Evolutionary conservation across 2,888 invertebrate species (phyloP).

Genomic region (Hemistola chrysoprasaria): DNA sequence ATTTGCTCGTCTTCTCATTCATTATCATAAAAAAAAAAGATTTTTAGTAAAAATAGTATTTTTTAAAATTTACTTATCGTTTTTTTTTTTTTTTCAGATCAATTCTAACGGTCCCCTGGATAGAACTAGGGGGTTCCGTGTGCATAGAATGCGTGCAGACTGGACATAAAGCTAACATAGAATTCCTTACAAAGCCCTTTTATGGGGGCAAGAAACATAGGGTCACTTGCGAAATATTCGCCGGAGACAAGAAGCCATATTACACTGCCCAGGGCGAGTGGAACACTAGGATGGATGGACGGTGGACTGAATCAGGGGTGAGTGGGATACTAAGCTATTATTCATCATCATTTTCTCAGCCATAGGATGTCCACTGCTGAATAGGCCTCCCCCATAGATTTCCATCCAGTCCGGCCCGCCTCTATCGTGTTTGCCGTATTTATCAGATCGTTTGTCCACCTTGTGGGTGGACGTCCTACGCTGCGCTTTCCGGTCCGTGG

Average conservation of each 20-base stretch:
- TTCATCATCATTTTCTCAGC: not conserved
- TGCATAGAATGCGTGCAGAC: conserved; percentile 96
- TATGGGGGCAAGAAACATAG: conserved; percentile 98
- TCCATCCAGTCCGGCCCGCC: no score
- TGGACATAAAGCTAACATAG: conserved; percentile 95
- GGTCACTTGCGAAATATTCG: conserved; percentile 90
- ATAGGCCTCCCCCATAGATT: no score
- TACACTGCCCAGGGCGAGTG: conserved; percentile 96
- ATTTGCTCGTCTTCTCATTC: no score
- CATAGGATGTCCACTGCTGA: no score
- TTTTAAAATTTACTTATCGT: not conserved
- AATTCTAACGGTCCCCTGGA: conserved; percentile 98
- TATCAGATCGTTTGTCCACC: no score
- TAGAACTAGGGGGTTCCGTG: conserved; percentile 97
- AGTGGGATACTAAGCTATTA: conserved; percentile 27
- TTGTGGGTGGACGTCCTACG: no score
- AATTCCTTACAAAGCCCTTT: conserved; percentile 98
- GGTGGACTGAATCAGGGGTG: conserved; percentile 89
- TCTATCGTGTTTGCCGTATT: no score
- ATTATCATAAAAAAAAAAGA: no score
- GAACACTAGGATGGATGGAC: conserved; percentile 97
- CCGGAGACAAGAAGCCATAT: conserved; percentile 95
- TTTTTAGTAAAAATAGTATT: no score
- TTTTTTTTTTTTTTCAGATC: conserved; percentile 83
- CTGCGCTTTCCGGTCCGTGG: no score